phyloP scores from a whole-genome alignment of 1,140 invertebrate genomes.

The Alviniconcha marisindica region DNA sequence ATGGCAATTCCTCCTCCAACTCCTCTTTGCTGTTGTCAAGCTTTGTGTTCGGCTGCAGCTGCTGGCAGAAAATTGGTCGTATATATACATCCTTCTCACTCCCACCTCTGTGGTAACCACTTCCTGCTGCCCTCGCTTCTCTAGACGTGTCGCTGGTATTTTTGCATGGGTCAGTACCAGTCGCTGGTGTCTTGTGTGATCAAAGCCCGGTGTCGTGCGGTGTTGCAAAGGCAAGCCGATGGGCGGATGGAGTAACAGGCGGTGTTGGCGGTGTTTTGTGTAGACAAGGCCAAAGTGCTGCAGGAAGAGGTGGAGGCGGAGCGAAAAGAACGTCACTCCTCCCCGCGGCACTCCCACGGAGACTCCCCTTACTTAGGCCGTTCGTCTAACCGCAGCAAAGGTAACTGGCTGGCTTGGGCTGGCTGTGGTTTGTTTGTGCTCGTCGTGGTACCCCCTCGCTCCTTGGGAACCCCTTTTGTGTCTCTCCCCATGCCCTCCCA shows the following conservation, averaged over 20 bases:
- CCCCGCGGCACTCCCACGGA: slow-evolving; percentile 41
- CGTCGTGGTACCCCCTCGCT: background rate
- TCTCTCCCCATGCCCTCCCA: background rate
- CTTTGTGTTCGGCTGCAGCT: too few species aligned
- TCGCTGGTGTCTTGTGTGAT: background rate
- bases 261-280: background rate
- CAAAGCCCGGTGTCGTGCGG: background rate
- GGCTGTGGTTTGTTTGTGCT: background rate
- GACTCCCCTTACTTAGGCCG: slow-evolving; percentile 45
- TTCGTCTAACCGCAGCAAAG: slow-evolving; percentile 47
- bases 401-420: slow-evolving; percentile 32
- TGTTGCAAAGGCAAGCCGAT: background rate
- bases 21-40: background rate
- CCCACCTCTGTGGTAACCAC: background rate
- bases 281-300: slow-evolving; percentile 64
- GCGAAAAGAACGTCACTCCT: slow-evolving; percentile 46
- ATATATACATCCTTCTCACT: slow-evolving; percentile 36
- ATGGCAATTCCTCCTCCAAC: background rate
- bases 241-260: background rate
- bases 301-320: slow-evolving; percentile 64
- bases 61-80: background rate
- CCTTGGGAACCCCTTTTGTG: background rate
- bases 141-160: background rate
- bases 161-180: too few species aligned
- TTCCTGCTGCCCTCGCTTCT: background rate